These are phyloP conservation scores for Pristis pectinata DNA, from an alignment of 2,797 vertebrate species.

Conservation along the genomic window DNA sequence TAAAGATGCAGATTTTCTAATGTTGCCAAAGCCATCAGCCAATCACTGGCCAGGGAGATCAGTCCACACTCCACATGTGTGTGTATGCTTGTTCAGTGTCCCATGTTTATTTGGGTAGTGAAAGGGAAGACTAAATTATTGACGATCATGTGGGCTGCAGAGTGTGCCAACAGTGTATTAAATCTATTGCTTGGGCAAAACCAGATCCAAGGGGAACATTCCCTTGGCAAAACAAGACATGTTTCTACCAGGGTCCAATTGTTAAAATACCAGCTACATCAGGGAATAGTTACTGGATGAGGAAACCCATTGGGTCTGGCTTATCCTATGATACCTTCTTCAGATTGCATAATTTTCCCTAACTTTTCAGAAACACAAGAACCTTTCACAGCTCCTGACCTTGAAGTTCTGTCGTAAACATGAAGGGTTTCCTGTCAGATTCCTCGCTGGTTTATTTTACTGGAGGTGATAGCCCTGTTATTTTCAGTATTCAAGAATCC, in stretches of 20 bases:
- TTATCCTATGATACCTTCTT: background rate
- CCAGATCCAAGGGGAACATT: background rate
- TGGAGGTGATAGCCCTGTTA: background rate
- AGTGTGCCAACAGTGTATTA: background rate
- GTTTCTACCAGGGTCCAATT: background rate
- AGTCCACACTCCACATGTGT: background rate
- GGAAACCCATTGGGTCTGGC: no score
- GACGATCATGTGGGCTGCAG: background rate
- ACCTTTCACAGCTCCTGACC: background rate
- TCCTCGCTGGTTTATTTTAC: background rate
- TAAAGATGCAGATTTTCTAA: background rate
- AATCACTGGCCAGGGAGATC: background rate
- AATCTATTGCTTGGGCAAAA: background rate
- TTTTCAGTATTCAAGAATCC: background rate
- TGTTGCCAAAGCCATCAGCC: background rate
- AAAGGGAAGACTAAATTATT: background rate
- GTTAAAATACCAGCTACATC: background rate
- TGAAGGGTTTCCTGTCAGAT: background rate
- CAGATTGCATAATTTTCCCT: background rate
- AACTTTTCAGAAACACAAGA: background rate
- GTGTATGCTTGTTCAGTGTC: background rate
- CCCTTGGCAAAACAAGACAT: background rate
- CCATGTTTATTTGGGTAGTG: background rate
- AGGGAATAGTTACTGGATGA: background rate
- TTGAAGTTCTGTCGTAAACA: no score